phyloP scores from a whole-genome alignment of 2,888 invertebrate species.

The Drosophila cognata region DNA sequence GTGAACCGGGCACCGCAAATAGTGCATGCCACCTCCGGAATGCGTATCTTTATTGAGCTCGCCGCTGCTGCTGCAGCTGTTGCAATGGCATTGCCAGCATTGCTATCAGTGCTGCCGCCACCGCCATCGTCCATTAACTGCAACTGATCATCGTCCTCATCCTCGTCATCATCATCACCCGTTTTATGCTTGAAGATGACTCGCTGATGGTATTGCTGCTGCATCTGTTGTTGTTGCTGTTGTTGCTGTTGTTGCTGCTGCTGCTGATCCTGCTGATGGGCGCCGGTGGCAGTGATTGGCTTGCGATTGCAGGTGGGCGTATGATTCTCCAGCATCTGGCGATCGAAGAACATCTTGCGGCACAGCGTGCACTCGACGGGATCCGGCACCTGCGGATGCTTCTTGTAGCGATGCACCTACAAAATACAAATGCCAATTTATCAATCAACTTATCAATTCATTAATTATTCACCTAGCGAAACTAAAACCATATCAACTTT shows the following conservation, averaged over 20 bases:
- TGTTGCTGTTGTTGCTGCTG: conserved; percentile 20
- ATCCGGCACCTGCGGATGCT: conserved; percentile 85
- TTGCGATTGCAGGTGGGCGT: conserved; percentile 82
- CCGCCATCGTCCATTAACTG: conserved; percentile 49
- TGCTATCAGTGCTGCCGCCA: conserved; percentile 30
- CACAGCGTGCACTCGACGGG: conserved; percentile 84
- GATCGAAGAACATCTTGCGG: conserved; percentile 85
- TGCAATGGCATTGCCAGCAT: conserved; percentile 31
- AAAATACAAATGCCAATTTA: not conserved
- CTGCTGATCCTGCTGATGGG: conserved; percentile 65
- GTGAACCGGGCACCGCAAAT: conserved; percentile 84
- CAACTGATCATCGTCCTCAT: conserved; percentile 56
- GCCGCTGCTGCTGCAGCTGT: conserved; percentile 28
- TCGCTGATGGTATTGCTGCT: conserved; percentile 8
- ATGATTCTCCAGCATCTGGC: conserved; percentile 84
- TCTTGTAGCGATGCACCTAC: conserved; percentile 85
- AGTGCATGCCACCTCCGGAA: conserved; percentile 84
- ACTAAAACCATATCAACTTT: not conserved
- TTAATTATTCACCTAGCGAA: too few relatives aligned
- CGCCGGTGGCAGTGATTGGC: conserved; percentile 73
- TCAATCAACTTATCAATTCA: not conserved
- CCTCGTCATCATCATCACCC: conserved; percentile 77
- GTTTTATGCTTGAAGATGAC: conserved; percentile 74
- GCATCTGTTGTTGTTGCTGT: conserved; percentile 21
- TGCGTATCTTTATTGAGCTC: conserved; percentile 72